Evolutionary conservation across 2,113 vertebrate genomes (phyloP), one percentile per base, ranked within the genome.

Genomic region (Hippocampus zosterae): DNA sequence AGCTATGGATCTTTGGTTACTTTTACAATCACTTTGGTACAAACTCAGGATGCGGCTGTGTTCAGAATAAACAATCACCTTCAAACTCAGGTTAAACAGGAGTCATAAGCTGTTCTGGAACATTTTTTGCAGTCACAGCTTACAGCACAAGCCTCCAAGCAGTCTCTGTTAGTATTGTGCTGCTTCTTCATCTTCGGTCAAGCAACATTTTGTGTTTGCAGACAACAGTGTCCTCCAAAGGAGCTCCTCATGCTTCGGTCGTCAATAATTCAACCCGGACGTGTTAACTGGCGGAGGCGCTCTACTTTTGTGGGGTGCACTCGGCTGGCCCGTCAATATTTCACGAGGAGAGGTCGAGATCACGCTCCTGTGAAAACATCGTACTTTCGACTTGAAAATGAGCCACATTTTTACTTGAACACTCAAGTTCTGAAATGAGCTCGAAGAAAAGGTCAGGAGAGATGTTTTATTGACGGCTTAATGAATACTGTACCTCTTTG

Each of bases 301-400:
- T 67, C 57, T 25, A 48, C 37, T 67, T 75, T 70, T 78, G 75
- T 46, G 69, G 12, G 59, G 29, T 42, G 65, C 63, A 61, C 72
- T 72, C 55, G 75, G 68, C 75, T n/a, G 16, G 9, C 57, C 61
- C 23, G 75, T 87, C 40, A 78, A 87, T 86, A 80, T 86, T 84
- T 81, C 21, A 88, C 76, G 18, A 64, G 8, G n/a, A 48, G 42
- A 65, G 57, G 3, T 42, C 62, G 78, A 62, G 82, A 65, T 82
- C 70, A 29, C n/a, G 40, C 40, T n/a, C 4, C 62, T 42, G 62
- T 11, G 21, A 44, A 23, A 25, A 65, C 42, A 16, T 65, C 8
- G 11, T n/a, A 29, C 18, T 29, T 74, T 68, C 19, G 27, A 13
- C 72, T 69, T 71, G 42, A 69, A 37, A 75, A 78, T 5, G 18